Evolutionary conservation across 2,797 vertebrate species (phyloP).

Genomic region (Hoplostethus mediterraneus): DNA sequence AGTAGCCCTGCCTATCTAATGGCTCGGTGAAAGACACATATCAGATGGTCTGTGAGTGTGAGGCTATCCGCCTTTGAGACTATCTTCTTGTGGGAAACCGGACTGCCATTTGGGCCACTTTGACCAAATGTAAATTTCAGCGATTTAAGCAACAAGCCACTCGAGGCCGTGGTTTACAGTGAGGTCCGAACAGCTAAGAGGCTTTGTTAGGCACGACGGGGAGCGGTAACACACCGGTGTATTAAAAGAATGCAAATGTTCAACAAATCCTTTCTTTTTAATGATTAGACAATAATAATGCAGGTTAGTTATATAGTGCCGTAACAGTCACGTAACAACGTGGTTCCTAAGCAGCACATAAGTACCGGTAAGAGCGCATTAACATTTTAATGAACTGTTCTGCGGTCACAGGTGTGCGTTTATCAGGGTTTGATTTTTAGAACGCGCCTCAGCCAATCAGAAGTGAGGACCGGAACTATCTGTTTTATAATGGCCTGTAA

Average conservation of each 20-base stretch:
- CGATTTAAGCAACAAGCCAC: slow-evolving; percentile 27
- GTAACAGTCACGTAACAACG: too few species aligned
- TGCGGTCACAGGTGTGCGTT: not conserved
- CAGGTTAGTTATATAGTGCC: too few species aligned
- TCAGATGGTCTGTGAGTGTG: slow-evolving; percentile 9
- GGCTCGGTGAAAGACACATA: slow-evolving; percentile 34
- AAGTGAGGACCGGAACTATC: slow-evolving; percentile 14
- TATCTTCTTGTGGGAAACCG: slow-evolving; percentile 42
- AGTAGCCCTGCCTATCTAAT: slow-evolving; percentile 19
- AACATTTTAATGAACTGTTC: slow-evolving; percentile 27
- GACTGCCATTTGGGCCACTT: slow-evolving; percentile 44
- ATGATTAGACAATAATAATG: not conserved
- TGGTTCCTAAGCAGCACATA: too few species aligned
- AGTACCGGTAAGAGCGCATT: slow-evolving; percentile 3
- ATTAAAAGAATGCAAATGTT: not conserved
- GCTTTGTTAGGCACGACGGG: not conserved
- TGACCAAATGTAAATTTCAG: slow-evolving; percentile 34
- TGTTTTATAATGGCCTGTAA: slow-evolving; percentile 17
- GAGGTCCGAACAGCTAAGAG: not conserved
- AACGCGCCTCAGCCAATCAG: slow-evolving; percentile 42
- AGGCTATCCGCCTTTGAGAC: slow-evolving; percentile 28
- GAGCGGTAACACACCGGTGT: not conserved
- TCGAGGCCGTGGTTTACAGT: not conserved
- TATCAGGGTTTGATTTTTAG: slow-evolving; percentile 23
- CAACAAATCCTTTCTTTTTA: too few species aligned